A percentile compares a stretch with the other conserved stretches of the same genome.
Conservation (phyloP, 2,113 vertebrate genomes). For the Campylomormyrus tamandua region DNA sequence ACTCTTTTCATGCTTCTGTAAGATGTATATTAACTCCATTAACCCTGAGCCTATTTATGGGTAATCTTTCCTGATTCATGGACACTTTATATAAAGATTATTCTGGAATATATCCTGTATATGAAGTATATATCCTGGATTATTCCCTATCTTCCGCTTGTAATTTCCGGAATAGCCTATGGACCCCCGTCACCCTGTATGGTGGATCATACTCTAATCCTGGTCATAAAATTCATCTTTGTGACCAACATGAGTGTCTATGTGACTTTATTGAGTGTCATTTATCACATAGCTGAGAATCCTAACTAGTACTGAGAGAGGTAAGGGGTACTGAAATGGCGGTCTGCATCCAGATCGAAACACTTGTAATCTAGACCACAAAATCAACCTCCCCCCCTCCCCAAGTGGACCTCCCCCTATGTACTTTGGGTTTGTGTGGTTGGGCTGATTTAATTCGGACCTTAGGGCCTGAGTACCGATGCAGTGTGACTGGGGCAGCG, state of each 20-base stretch:
- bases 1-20: background rate
- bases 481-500: background rate
- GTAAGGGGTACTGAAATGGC: background rate
- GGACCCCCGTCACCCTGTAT: background rate
- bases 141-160: background rate
- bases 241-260: background rate
- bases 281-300: background rate
- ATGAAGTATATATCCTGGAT: background rate
- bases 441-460: too few relatives aligned
- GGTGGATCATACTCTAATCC: background rate
- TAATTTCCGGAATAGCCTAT: background rate
- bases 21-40: background rate
- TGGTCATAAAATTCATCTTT: background rate
- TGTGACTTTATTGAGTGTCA: background rate
- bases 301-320: background rate
- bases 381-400: too few relatives aligned
- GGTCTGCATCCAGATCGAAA: too few relatives aligned
- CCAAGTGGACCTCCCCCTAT: too few relatives aligned
- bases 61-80: background rate
- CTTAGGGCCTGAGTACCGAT: too few relatives aligned
- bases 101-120: background rate
- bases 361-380: too few relatives aligned
- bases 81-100: background rate
- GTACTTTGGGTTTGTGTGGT: too few relatives aligned
- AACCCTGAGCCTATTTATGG: background rate